Percentiles rank a stretch among this genome's conserved stretches.
These are phyloP conservation scores for Zoanthus gigantus DNA, from an alignment of 92 coral and sea anemone species.

Conservation along the genomic window DNA sequence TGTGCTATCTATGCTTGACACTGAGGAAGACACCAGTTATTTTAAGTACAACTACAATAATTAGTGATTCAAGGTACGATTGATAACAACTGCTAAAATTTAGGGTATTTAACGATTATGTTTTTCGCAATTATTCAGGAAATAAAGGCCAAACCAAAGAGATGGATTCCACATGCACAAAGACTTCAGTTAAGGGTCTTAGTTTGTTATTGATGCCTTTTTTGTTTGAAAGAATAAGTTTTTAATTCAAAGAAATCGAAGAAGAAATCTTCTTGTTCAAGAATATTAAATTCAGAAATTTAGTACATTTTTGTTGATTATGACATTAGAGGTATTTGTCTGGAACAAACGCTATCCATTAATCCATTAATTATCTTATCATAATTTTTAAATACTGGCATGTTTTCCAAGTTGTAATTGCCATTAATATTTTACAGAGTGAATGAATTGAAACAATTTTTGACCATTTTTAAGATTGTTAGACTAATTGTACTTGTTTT, in stretches of 20 bases:
- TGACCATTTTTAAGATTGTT: background rate
- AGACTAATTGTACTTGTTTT: background rate
- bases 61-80: no score
- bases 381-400: background rate
- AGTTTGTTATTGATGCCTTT: background rate
- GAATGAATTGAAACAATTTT: constrained; percentile 31
- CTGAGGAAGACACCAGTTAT: no score
- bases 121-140: constrained; percentile 11
- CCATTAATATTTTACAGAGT: background rate
- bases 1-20: no score
- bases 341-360: background rate
- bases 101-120: background rate
- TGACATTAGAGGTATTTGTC: background rate
- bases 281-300: constrained; percentile 1
- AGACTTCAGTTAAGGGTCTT: constrained; percentile 30
- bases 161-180: constrained; percentile 1
- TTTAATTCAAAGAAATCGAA: background rate
- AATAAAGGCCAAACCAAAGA: constrained; percentile 14
- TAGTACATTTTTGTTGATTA: constrained; percentile 2
- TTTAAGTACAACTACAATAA: no score
- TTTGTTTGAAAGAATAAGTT: background rate
- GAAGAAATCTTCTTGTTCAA: constrained; percentile 13
- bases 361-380: background rate
- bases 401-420: background rate
- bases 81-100: no score